These are phyloP conservation scores for Sebastes aleutianus DNA, from an alignment of 2,797 vertebrate species.

Conservation along the genomic window DNA sequence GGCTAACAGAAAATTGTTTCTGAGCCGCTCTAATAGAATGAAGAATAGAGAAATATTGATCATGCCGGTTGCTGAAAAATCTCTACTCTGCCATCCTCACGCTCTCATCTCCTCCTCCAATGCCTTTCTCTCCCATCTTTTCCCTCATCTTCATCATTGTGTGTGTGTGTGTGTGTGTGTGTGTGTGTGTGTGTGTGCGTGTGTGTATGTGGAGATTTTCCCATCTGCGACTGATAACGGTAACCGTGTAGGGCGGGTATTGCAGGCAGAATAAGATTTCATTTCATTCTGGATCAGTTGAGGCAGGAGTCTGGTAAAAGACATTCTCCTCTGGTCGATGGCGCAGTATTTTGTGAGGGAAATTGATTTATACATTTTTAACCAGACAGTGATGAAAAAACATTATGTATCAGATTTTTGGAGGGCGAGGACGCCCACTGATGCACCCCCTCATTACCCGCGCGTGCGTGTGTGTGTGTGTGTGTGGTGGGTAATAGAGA, in stretches of 20 bases:
- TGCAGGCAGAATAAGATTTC: slow-evolving; percentile 43
- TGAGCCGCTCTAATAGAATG: slow-evolving; percentile 61
- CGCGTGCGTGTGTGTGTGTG: not conserved
- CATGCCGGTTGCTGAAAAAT: slow-evolving; percentile 48
- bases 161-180: too few relatives aligned
- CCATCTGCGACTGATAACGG: slow-evolving; percentile 47
- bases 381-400: slow-evolving; percentile 67
- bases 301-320: slow-evolving; percentile 10
- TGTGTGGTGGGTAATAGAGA: slow-evolving; percentile 63
- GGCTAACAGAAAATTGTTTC: slow-evolving; percentile 62
- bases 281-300: slow-evolving; percentile 56
- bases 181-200: too few relatives aligned
- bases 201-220: slow-evolving; percentile 15
- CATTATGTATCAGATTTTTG: slow-evolving; percentile 55
- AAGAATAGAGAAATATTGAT: slow-evolving; percentile 72
- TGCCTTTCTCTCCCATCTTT: slow-evolving; percentile 27
- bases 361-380: slow-evolving; percentile 76
- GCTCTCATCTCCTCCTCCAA: slow-evolving; percentile 20
- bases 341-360: slow-evolving; percentile 50
- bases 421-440: slow-evolving; percentile 29
- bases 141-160: slow-evolving; percentile 37
- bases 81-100: slow-evolving; percentile 34
- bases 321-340: slow-evolving; percentile 37
- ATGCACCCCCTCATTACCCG: slow-evolving; percentile 46
- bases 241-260: slow-evolving; percentile 23